phyloP scores from a whole-genome alignment of 2,797 vertebrate species.

The Coregonus sp. region DNA sequence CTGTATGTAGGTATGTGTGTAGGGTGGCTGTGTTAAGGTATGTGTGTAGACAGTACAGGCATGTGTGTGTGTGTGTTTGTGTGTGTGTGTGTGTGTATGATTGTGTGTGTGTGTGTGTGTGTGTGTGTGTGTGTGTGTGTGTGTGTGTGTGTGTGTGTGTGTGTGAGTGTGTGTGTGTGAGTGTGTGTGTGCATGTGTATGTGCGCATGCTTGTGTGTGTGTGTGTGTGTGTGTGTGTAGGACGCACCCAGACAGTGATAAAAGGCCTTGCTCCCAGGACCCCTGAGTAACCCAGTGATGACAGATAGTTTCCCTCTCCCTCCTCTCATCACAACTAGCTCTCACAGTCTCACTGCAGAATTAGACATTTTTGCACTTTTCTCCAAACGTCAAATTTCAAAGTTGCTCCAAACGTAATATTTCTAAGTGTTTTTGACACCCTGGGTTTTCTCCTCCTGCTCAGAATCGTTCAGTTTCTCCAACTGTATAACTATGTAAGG shows the following conservation, averaged over 20 bases:
- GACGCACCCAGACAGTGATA: constrained; percentile 52
- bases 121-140: constrained; percentile 14
- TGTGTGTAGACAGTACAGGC: constrained; percentile 35
- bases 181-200: constrained; percentile 6
- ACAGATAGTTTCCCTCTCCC: constrained; percentile 71
- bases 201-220: constrained; percentile 13
- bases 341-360: too few relatives aligned
- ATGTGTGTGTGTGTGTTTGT: constrained; percentile 8
- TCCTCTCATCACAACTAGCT: constrained; percentile 41
- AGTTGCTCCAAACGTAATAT: too few relatives aligned
- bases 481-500: too few relatives aligned
- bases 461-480: too few relatives aligned
- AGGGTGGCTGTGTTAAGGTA: constrained; percentile 36
- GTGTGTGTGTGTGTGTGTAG: constrained; percentile 14
- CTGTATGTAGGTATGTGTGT: constrained; percentile 39
- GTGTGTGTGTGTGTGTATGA: constrained; percentile 15
- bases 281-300: constrained; percentile 67
- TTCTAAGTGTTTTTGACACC: too few relatives aligned
- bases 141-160: constrained; percentile 12
- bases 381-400: too few relatives aligned
- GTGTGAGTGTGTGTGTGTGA: constrained; percentile 14
- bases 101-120: constrained; percentile 12
- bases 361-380: too few relatives aligned
- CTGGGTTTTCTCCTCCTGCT: too few relatives aligned
- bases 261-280: constrained; percentile 62